Conservation (phyloP, 2,888 invertebrate genomes). For the Eristalinus sepulchralis region DNA sequence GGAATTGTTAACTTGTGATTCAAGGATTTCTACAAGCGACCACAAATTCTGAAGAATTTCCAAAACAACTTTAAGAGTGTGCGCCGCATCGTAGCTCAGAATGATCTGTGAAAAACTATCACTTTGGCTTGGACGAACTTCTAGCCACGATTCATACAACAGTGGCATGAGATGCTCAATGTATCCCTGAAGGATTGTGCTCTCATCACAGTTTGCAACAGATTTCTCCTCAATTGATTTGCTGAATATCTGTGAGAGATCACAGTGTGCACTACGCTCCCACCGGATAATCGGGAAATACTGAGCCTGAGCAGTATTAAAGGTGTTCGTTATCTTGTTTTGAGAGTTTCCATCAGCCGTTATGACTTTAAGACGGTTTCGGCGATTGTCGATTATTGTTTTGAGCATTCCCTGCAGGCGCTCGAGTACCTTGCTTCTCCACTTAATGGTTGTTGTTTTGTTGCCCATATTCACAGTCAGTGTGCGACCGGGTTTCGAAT, state of each 20-base stretch:
- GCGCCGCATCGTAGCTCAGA: slow-evolving; percentile 85
- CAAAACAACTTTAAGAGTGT: slow-evolving; percentile 84
- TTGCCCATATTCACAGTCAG: slow-evolving; percentile 87
- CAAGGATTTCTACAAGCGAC: slow-evolving; percentile 80
- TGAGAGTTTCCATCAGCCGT: slow-evolving; percentile 74
- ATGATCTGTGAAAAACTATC: slow-evolving; percentile 73
- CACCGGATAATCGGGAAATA: slow-evolving; percentile 71
- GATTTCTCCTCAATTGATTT: slow-evolving; percentile 79
- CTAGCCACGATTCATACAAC: slow-evolving; percentile 92
- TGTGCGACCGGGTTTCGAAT: slow-evolving; percentile 85
- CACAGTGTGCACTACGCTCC: slow-evolving; percentile 78
- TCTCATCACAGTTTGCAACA: slow-evolving; percentile 77
- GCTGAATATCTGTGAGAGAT: slow-evolving; percentile 81
- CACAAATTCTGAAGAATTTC: slow-evolving; percentile 85
- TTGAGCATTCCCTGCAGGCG: slow-evolving; percentile 85
- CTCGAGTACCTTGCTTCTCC: slow-evolving; percentile 89
- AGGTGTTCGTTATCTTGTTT: slow-evolving; percentile 69
- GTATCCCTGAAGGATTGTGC: slow-evolving; percentile 83
- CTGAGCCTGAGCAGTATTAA: slow-evolving; percentile 70
- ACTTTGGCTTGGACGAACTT: slow-evolving; percentile 84
- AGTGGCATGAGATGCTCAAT: slow-evolving; percentile 87
- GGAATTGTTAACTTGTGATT: slow-evolving; percentile 75
- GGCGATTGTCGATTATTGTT: slow-evolving; percentile 76
- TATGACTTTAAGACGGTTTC: slow-evolving; percentile 37
- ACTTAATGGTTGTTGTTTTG: slow-evolving; percentile 88